phyloP scores from a whole-genome alignment of 2,888 invertebrate species.

The Lasius fuliginosus region DNA sequence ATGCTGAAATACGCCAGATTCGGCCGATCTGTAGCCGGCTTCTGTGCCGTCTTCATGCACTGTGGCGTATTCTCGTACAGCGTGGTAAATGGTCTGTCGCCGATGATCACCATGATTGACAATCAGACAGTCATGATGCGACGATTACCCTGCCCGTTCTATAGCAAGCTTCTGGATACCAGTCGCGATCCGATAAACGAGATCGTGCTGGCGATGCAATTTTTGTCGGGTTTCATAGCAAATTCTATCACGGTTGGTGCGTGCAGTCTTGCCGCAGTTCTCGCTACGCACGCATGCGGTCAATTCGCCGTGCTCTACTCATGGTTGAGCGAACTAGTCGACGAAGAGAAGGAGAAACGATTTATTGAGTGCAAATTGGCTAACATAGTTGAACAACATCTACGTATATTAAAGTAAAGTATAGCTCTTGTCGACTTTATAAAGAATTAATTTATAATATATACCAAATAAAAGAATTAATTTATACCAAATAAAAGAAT shows the following conservation, averaged over 20 bases:
- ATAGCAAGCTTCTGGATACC: slow-evolving; percentile 56
- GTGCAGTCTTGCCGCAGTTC: slow-evolving; percentile 65
- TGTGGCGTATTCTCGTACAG: slow-evolving; percentile 58
- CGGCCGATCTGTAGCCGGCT: slow-evolving; percentile 62
- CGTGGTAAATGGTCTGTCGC: slow-evolving; percentile 21
- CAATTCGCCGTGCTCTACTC: slow-evolving; percentile 65
- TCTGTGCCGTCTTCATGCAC: slow-evolving; percentile 63
- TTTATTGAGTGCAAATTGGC: slow-evolving; percentile 40
- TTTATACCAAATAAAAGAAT: background rate
- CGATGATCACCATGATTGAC: background rate
- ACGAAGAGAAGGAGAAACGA: background rate
- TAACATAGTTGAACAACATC: slow-evolving; percentile 63
- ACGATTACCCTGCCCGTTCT: slow-evolving; percentile 68
- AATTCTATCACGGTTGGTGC: slow-evolving; percentile 56
- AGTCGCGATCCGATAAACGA: slow-evolving; percentile 56
- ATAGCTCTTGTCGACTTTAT: background rate
- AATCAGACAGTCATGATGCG: slow-evolving; percentile 62
- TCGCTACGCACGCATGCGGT: slow-evolving; percentile 72
- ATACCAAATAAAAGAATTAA: background rate
- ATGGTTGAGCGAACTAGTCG: slow-evolving; percentile 62
- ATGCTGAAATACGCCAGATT: slow-evolving; percentile 76
- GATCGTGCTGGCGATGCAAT: slow-evolving; percentile 63
- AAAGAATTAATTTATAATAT: background rate
- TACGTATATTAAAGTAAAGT: slow-evolving; percentile 62
- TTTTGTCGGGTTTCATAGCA: slow-evolving; percentile 50